Evolutionary conservation across 2,797 vertebrate genomes (phyloP).

Genomic region (Cossypha heuglini): DNA sequence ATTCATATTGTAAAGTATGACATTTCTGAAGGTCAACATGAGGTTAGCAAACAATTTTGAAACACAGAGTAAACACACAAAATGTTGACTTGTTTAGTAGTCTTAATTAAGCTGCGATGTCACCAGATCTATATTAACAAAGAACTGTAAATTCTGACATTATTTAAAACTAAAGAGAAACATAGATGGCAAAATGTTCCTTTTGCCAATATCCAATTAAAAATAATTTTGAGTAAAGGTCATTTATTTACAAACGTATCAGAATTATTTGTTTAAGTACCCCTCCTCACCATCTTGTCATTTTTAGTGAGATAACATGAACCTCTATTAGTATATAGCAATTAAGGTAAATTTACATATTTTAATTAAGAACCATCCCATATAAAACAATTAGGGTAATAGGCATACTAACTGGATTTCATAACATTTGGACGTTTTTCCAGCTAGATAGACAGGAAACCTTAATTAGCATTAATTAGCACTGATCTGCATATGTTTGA

Average conservation of each 20-base stretch:
- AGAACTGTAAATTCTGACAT: constrained; percentile 59
- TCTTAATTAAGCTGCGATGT: constrained; percentile 64
- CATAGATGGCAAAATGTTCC: constrained; percentile 63
- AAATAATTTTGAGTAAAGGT: constrained; percentile 79
- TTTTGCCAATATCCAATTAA: constrained; percentile 78
- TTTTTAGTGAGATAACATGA: constrained; percentile 84
- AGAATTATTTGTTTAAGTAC: constrained; percentile 79
- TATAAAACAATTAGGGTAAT: constrained; percentile 91
- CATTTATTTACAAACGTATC: constrained; percentile 79
- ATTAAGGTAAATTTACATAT: constrained; percentile 88
- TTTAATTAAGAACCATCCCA: constrained; percentile 88
- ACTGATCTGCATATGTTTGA: constrained; percentile 92
- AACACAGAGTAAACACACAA: constrained; percentile 43
- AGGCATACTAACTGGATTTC: constrained; percentile 86
- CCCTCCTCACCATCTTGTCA: constrained; percentile 81
- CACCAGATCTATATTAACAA: constrained; percentile 57
- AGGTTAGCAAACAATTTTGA: constrained; percentile 58
- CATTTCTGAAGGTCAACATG: constrained; percentile 2
- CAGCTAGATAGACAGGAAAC: constrained; percentile 86
- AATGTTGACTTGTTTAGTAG: constrained; percentile 67
- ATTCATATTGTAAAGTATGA: not conserved
- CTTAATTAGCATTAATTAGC: constrained; percentile 92
- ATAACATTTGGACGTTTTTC: constrained; percentile 90
- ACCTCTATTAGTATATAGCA: constrained; percentile 87
- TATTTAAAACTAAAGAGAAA: constrained; percentile 66